Conservation (phyloP, 2,797 vertebrate genomes). For the Rallus crepitans region DNA sequence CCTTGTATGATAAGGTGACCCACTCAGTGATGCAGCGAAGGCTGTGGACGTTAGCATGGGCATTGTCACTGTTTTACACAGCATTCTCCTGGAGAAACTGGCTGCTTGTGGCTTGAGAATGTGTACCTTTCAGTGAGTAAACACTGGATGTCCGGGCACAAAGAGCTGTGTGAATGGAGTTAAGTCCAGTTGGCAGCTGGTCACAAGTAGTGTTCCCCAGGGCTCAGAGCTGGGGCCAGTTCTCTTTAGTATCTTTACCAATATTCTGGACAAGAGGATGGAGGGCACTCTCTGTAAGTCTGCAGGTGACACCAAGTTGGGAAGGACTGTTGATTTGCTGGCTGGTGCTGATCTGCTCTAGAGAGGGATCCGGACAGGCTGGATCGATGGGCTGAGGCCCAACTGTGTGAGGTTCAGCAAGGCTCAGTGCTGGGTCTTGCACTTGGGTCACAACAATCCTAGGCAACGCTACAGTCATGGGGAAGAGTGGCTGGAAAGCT, state of each 20-base stretch:
- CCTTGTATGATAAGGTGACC: not conserved
- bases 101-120: rapidly evolving
- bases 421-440: not conserved
- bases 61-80: not conserved
- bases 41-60: not conserved
- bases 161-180: not conserved
- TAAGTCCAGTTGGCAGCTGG: rapidly evolving
- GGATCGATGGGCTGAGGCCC: rapidly evolving
- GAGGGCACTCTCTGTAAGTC: not conserved
- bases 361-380: not conserved
- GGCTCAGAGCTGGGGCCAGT: rapidly evolving
- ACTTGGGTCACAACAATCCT: rapidly evolving
- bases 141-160: rapidly evolving
- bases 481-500: not conserved
- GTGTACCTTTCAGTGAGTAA: rapidly evolving
- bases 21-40: not conserved
- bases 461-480: rapidly evolving
- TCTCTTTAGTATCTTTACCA: not conserved
- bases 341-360: no score
- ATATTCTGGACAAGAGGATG: rapidly evolving
- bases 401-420: rapidly evolving
- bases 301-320: rapidly evolving
- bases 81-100: not conserved
- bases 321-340: not conserved
- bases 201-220: not conserved